These are phyloP conservation scores for Hymenopus coronatus DNA, from an alignment of 2,888 invertebrate genomes.

Conservation along the genomic window DNA sequence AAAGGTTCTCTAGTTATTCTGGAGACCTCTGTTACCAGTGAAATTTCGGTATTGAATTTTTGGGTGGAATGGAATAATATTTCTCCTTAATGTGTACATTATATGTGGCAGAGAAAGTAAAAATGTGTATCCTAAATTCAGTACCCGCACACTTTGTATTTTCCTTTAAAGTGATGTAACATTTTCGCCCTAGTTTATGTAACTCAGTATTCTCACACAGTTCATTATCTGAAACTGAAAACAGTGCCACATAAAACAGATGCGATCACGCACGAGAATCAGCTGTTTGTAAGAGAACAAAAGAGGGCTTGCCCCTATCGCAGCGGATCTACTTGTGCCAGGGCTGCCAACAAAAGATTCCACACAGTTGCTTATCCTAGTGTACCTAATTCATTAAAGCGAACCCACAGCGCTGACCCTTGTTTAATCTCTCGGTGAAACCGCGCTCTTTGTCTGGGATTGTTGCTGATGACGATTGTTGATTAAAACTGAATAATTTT, in stretches of 20 bases:
- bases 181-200: no score
- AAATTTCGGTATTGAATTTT: no score
- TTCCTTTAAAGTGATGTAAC: no score
- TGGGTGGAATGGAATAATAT: no score
- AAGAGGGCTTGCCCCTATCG: background rate
- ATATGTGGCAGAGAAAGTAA: no score
- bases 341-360: background rate
- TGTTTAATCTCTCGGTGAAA: background rate
- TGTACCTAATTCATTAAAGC: background rate
- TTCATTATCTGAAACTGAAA: background rate
- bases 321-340: background rate
- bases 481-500: constrained; percentile 14
- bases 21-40: no score
- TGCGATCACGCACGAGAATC: background rate
- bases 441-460: background rate
- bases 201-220: no score
- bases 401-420: background rate
- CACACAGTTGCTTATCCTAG: background rate
- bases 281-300: background rate
- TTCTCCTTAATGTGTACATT: no score
- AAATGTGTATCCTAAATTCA: no score
- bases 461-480: background rate
- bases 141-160: no score
- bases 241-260: background rate
- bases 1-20: no score